phyloP scores from a whole-genome alignment of 2,113 vertebrate genomes.

The Oncorhynchus kisutch region DNA sequence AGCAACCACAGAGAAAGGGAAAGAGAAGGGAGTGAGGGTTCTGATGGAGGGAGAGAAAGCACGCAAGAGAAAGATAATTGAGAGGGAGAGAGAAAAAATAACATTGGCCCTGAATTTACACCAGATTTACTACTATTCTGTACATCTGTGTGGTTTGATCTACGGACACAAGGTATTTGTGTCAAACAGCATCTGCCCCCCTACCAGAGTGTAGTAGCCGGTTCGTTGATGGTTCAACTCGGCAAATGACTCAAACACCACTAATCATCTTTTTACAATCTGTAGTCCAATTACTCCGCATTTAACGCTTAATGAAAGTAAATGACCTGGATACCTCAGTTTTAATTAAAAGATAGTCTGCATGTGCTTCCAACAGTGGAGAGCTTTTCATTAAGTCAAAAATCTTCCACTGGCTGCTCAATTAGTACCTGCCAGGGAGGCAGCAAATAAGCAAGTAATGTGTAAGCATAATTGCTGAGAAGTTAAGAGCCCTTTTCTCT shows the following conservation, averaged over 20 bases:
- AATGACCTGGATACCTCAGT: constrained; percentile 49
- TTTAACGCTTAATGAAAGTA: constrained; percentile 51
- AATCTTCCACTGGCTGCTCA: constrained; percentile 53
- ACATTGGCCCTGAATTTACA: not conserved
- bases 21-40: not conserved
- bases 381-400: constrained; percentile 49
- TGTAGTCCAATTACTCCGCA: constrained; percentile 42
- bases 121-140: not conserved
- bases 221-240: constrained; percentile 18
- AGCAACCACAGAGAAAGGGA: not conserved
- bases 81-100: not conserved
- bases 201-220: constrained; percentile 25
- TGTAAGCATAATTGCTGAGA: constrained; percentile 27
- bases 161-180: constrained; percentile 2
- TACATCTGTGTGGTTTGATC: too few relatives aligned
- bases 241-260: constrained; percentile 24
- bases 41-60: not conserved
- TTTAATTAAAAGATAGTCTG: constrained; percentile 61
- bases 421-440: constrained; percentile 56
- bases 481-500: constrained; percentile 24
- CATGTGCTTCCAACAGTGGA: constrained; percentile 31
- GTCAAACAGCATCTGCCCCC: constrained; percentile 44
- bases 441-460: constrained; percentile 41
- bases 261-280: constrained; percentile 48
- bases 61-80: too few relatives aligned